Evolutionary conservation across 2,888 invertebrate species (phyloP), one percentile per base, ranked within the genome.

Genomic region (Notodonta ziczac): DNA sequence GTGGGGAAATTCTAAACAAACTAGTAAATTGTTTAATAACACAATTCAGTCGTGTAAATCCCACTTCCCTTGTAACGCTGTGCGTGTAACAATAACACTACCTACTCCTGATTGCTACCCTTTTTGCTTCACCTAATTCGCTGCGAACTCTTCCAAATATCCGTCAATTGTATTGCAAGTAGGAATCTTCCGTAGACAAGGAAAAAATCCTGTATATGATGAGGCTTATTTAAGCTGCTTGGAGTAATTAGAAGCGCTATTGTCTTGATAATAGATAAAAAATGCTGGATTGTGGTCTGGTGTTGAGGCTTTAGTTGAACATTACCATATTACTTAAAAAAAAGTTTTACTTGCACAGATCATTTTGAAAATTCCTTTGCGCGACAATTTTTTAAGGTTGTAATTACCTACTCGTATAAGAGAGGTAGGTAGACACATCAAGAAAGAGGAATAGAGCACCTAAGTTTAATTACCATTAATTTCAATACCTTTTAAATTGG

Each of bases 31-130:
- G 52, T 52, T 52, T n/a, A n/a, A n/a, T n/a, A n/a, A n/a, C n/a
- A n/a, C n/a, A n/a, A n/a, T n/a, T n/a, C n/a, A 2, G n/a, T 5
- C 24, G 32, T 32, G 12, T 10, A 32, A 52, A 52, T 52, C 52
- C 52, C 32, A 52, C 52, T 52, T 52, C 52, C 50, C 32, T n/a
- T 54, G n/a, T 39, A 13, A n/a, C 39, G 14, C 54, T 39, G 54
- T n/a, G 39, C n/a, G 5, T 35, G 52, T 53, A 39, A 54, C 35
- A 39, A 54, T 39, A 8, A 39, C 54, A n/a, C n/a, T 5, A 32
- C 8, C 12, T 16, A 50, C 14, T 14, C 8, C 8, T 50, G 32
- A 52, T 32, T 13, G 4, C 7, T n/a, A 54, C 54, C 13, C 54
- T 35, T n/a, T n/a, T n/a, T n/a, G n/a, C n/a, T n/a, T n/a, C n/a